These are phyloP conservation scores for Cyprinodon variegatus DNA, from an alignment of 2,113 vertebrate genomes.

Conservation along the genomic window DNA sequence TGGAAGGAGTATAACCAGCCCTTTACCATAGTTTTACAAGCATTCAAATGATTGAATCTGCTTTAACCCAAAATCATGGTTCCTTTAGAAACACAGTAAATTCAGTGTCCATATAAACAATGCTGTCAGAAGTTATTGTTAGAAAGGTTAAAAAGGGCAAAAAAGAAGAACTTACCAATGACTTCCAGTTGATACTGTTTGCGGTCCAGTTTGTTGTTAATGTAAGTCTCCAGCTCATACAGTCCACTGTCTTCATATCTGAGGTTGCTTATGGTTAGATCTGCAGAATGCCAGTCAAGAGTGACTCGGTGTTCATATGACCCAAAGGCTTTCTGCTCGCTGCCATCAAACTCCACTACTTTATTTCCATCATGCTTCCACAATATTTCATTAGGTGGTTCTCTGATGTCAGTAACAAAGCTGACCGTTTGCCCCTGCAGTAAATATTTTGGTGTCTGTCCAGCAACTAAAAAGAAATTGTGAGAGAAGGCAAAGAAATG, in stretches of 20 bases:
- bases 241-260: conserved; percentile 55
- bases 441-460: not conserved
- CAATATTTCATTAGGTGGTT: conserved; percentile 1
- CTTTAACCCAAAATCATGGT: not conserved
- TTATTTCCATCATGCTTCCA: conserved; percentile 65
- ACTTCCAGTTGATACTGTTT: conserved; percentile 31
- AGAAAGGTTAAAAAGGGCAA: not conserved
- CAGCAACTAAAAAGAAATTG: conserved; percentile 35
- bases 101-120: not conserved
- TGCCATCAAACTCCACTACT: conserved; percentile 55
- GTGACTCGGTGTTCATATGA: conserved; percentile 21
- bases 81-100: not conserved
- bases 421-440: conserved; percentile 12
- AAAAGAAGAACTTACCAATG: conserved; percentile 58
- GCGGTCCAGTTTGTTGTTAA: fast-evolving
- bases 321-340: fast-evolving
- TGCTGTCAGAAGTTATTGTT: fast-evolving
- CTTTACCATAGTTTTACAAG: no score
- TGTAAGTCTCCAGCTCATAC: conserved; percentile 45
- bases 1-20: no score
- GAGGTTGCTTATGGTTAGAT: conserved; percentile 40
- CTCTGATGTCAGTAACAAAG: fast-evolving
- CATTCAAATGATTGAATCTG: no score
- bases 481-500: not conserved
- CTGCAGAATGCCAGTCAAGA: conserved; percentile 42